Percentiles rank a stretch among this genome's conserved stretches.
Conservation (phyloP, 2,888 invertebrate genomes). For the Acrobasis repandana region DNA sequence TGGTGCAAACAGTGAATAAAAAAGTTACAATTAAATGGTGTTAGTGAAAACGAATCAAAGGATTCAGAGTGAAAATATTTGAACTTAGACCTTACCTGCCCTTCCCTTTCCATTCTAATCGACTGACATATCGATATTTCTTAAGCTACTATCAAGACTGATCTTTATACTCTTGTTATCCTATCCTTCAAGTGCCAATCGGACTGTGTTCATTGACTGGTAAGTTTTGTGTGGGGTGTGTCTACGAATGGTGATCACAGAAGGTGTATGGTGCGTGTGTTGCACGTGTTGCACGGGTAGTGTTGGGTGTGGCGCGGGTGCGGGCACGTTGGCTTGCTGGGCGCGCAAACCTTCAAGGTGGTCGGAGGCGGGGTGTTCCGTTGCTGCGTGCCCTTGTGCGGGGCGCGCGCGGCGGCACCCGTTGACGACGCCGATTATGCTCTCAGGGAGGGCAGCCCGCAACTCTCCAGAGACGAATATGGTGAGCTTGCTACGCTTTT, state of each 20-base stretch:
- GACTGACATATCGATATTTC: conserved; percentile 71
- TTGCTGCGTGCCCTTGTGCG: conserved; percentile 93
- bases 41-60: conserved; percentile 6
- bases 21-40: conserved; percentile 5
- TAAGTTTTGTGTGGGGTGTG: conserved; percentile 38
- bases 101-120: conserved; percentile 30
- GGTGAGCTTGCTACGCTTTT: conserved; percentile 49
- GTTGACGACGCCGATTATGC: conserved; percentile 82
- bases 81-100: conserved; percentile 21
- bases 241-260: conserved; percentile 33
- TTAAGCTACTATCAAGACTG: conserved; percentile 69
- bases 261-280: conserved; percentile 27
- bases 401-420: conserved; percentile 87
- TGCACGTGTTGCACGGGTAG: conserved; percentile 35
- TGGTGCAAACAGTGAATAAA: conserved; percentile 12
- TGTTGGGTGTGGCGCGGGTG: conserved; percentile 70
- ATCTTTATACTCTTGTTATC: conserved; percentile 50
- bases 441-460: conserved; percentile 71
- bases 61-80: conserved; percentile 8
- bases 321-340: conserved; percentile 74
- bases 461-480: conserved; percentile 62
- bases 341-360: conserved; percentile 83
- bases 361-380: conserved; percentile 90
- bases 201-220: conserved; percentile 26
- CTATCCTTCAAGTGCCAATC: conserved; percentile 47